Conservation (phyloP, 2,113 vertebrate genomes). For the Cheilinus undulatus region DNA sequence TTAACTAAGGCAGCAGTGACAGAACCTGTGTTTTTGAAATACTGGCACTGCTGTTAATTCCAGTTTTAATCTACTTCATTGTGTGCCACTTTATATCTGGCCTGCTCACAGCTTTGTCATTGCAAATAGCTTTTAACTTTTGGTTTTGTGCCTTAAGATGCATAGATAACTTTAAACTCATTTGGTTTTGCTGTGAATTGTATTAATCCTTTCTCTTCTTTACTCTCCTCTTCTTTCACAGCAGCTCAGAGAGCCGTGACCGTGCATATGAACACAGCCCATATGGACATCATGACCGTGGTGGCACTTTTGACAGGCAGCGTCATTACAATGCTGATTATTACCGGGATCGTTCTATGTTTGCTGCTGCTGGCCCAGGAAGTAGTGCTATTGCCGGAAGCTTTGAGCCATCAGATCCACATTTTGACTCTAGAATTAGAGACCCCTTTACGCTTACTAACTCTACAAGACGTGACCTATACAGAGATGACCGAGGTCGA, state of each 20-base stretch:
- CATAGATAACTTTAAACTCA: background rate
- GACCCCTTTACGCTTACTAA: conserved; percentile 95
- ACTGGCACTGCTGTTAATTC: conserved; percentile 3
- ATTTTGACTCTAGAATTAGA: conserved; percentile 95
- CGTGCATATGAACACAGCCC: conserved; percentile 99
- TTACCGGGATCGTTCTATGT: conserved; percentile 96
- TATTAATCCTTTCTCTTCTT: conserved; percentile 25
- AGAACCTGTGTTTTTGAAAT: background rate
- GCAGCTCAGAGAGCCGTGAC: conserved; percentile 98
- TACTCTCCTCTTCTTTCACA: conserved; percentile 82
- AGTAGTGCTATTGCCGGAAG: conserved; percentile 83
- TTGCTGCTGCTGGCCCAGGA: conserved; percentile 78
- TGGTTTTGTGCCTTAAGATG: conserved; percentile 5
- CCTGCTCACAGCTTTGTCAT: background rate
- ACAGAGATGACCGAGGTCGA: conserved; percentile 93
- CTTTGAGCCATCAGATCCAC: conserved; percentile 94
- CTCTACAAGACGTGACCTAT: conserved; percentile 95
- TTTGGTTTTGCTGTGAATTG: background rate
- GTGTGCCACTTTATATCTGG: background rate
- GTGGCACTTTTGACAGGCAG: conserved; percentile 94
- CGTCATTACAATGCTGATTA: conserved; percentile 98
- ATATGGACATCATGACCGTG: conserved; percentile 98
- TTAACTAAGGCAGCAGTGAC: background rate
- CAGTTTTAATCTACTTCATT: background rate
- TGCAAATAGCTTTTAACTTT: background rate